phyloP scores from a whole-genome alignment of 2,113 vertebrate genomes.

The Tragelaphus buxtoni region DNA sequence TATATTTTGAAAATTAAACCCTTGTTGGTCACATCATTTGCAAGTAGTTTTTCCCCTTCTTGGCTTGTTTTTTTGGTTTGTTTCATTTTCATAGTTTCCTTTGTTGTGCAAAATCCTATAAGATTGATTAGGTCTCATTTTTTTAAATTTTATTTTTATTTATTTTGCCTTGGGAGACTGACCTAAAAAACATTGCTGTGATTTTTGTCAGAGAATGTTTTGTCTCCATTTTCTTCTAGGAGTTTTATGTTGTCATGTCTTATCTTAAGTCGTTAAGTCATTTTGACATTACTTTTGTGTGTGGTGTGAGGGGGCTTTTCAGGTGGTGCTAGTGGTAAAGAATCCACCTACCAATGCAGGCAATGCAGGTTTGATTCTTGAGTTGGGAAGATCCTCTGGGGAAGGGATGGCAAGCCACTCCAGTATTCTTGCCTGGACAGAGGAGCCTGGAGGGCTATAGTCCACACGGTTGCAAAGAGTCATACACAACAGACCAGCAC shows the following conservation, averaged over 20 bases:
- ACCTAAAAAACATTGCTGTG: neutral
- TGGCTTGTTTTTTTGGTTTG: neutral
- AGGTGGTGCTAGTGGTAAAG: neutral
- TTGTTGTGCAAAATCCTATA: neutral
- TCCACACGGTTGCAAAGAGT: neutral
- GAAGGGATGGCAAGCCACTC: neutral
- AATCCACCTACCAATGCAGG: neutral
- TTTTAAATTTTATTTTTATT: neutral
- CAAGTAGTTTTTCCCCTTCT: neutral
- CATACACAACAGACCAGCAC: neutral
- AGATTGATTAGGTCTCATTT: neutral
- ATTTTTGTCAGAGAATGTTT: neutral
- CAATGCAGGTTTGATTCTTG: neutral
- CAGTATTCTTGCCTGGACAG: neutral
- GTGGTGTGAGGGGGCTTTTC: neutral
- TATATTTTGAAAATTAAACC: neutral
- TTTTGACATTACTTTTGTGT: neutral
- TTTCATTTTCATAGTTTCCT: neutral
- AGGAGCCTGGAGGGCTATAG: neutral
- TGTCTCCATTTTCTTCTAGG: neutral
- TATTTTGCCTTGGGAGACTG: neutral
- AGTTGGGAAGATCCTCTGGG: neutral
- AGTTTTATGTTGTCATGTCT: neutral
- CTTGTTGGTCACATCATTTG: neutral
- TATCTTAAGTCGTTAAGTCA: neutral